Base-by-base conservation (phyloP, 2,888 invertebrate species). In the Tipula vernalis region DNA sequence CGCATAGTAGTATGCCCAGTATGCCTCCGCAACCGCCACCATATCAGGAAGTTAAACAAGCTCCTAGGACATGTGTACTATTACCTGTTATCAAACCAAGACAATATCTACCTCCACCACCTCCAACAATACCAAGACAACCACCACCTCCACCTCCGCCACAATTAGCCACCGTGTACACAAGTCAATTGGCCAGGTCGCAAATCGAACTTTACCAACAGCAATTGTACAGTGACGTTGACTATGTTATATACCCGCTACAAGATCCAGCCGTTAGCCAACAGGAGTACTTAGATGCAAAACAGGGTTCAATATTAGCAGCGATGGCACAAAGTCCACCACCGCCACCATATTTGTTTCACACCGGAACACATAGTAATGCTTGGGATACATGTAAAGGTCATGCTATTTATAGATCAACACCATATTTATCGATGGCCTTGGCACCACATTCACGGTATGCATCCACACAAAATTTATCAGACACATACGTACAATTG, bases 221-320 rank as follows among this genome's bases (percentile, higher is more conserved):
- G 89, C 97, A 97, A 90, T 93, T 98, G 87, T 97, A 96, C 89
- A 97, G 97, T 87, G 97, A 98, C 90, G 96, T 97, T 3, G 97
- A 98, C 91, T 98, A 97, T 90, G 97, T 98, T 6, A 96, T 97
- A 90, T 98, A 97, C 90, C 97, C 97, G 0, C 91, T 97, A 88
- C 97, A 97, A 91, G 97, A 98, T 91, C 97, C 97, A 10, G 95
- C 96, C 0, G 94, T 97, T 85, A 97, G 97, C 88, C 96, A 97
- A 90, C 97, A 97, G 91, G 97, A 98, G 90, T 98, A 98, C 91
- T 93, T 97, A 88, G 97, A 98, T 89, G 96, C 97, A 86, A 97
- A 97, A 90, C 94, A 96, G 89, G 90, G 92, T 4, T 91, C 92
- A 2, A 88, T 92, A 41, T 95, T 96, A 0, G 96, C 96, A 57